These are phyloP conservation scores for Oenanthe oenanthe DNA, from an alignment of 2,113 vertebrate genomes.

Conservation along the genomic window DNA sequence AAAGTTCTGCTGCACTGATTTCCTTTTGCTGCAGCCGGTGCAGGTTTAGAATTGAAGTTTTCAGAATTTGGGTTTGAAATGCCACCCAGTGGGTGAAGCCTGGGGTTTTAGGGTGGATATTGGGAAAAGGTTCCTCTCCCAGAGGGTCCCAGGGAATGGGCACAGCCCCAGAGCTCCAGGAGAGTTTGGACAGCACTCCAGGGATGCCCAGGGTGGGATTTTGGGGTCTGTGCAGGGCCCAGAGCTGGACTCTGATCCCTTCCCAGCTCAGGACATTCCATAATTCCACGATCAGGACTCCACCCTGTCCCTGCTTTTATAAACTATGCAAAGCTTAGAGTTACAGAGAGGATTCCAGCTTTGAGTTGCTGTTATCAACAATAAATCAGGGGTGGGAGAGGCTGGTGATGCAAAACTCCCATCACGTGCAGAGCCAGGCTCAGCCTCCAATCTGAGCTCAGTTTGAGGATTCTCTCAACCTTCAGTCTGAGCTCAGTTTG, in stretches of 20 bases:
- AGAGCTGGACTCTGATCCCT: neutral
- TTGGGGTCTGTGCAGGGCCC: neutral
- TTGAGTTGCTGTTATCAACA: rapidly evolving
- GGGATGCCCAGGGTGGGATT: neutral
- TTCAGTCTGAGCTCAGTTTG: too few species aligned
- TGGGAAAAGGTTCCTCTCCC: neutral
- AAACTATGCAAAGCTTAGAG: neutral
- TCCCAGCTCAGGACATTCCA: neutral
- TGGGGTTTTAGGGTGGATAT: neutral
- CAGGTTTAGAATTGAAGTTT: neutral
- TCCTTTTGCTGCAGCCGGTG: neutral
- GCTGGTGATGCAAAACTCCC: rapidly evolving
- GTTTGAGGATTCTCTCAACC: too few species aligned
- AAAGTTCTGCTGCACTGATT: neutral
- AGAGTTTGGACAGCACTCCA: neutral
- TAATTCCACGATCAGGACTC: rapidly evolving
- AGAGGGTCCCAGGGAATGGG: neutral
- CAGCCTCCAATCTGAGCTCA: neutral
- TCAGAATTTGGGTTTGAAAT: neutral
- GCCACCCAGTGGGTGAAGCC: rapidly evolving
- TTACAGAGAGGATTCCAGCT: too few species aligned
- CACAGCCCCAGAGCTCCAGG: neutral
- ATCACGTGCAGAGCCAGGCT: rapidly evolving
- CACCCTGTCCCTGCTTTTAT: neutral
- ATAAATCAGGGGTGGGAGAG: neutral